Conservation (phyloP, 2,888 invertebrate genomes). For the Leucania comma region DNA sequence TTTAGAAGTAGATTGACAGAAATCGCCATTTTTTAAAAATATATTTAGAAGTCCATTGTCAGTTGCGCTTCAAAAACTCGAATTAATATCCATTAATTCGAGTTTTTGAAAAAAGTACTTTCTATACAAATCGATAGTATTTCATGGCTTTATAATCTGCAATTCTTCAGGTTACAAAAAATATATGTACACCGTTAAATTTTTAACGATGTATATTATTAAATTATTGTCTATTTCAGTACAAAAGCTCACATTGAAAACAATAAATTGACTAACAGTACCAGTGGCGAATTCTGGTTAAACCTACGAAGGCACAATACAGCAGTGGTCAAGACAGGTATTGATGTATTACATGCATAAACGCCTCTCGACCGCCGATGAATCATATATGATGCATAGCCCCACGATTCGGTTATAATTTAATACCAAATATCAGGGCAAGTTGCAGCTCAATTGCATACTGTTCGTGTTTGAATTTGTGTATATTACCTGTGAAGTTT, state of each 20-base stretch:
- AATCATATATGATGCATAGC: slow-evolving; percentile 55
- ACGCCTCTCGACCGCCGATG: slow-evolving; percentile 36
- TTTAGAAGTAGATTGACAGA: too few species aligned
- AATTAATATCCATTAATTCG: too few species aligned
- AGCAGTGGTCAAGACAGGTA: slow-evolving; percentile 49
- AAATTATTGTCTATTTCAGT: neutral
- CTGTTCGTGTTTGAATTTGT: neutral
- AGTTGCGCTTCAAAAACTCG: too few species aligned
- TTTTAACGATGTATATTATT: too few species aligned
- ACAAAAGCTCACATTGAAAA: neutral
- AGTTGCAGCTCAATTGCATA: slow-evolving; percentile 9
- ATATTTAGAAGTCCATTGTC: too few species aligned
- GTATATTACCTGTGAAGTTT: too few species aligned
- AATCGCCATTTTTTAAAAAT: too few species aligned
- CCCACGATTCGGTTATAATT: slow-evolving; percentile 26
- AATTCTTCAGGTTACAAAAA: too few species aligned
- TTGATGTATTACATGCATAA: slow-evolving; percentile 56
- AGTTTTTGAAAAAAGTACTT: too few species aligned
- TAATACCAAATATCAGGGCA: slow-evolving; percentile 18
- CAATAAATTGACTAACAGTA: slow-evolving; percentile 20
- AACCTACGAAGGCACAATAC: slow-evolving; percentile 32
- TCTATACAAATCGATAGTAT: too few species aligned
- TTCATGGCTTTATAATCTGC: too few species aligned
- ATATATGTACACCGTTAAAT: too few species aligned
- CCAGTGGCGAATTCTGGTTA: slow-evolving; percentile 18